A percentile compares a stretch with the other conserved stretches of the same genome.
phyloP scores from a whole-genome alignment of 2,888 invertebrate genomes.

The Diadromus collaris region DNA sequence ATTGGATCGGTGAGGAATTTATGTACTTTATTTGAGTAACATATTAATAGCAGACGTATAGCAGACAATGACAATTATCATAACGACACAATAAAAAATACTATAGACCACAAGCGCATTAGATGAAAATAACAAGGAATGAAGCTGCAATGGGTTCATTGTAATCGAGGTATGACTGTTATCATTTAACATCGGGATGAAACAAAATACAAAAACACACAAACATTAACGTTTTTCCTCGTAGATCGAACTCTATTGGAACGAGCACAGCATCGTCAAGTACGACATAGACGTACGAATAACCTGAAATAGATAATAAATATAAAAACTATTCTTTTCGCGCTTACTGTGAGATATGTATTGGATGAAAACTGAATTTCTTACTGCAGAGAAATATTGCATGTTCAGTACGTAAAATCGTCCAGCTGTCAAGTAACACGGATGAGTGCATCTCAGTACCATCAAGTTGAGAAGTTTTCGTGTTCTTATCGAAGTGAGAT shows the following conservation, averaged over 20 bases:
- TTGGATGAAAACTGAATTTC: slow-evolving; percentile 25
- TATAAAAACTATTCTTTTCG: neutral
- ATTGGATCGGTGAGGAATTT: neutral
- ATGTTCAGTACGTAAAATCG: slow-evolving; percentile 67
- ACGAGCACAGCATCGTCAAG: slow-evolving; percentile 68
- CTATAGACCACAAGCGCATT: neutral
- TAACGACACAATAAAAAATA: neutral
- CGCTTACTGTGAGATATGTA: neutral
- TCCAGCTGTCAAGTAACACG: slow-evolving; percentile 68
- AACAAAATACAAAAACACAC: neutral
- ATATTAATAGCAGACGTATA: neutral
- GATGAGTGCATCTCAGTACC: slow-evolving; percentile 63
- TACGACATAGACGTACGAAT: slow-evolving; percentile 69
- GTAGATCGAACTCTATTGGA: slow-evolving; percentile 23
- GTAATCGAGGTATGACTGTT: neutral
- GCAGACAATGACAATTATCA: neutral
- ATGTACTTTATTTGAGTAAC: neutral
- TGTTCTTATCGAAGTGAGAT: slow-evolving; percentile 64
- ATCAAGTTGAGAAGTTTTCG: slow-evolving; percentile 66
- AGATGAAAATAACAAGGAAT: neutral
- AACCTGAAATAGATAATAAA: slow-evolving; percentile 62
- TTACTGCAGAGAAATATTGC: slow-evolving; percentile 69
- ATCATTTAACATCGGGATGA: neutral
- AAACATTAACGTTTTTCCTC: neutral
- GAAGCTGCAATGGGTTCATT: neutral